Evolutionary conservation across 2,113 vertebrate species (phyloP), one percentile per base, ranked within the genome.

Genomic region (Casuarius casuarius): DNA sequence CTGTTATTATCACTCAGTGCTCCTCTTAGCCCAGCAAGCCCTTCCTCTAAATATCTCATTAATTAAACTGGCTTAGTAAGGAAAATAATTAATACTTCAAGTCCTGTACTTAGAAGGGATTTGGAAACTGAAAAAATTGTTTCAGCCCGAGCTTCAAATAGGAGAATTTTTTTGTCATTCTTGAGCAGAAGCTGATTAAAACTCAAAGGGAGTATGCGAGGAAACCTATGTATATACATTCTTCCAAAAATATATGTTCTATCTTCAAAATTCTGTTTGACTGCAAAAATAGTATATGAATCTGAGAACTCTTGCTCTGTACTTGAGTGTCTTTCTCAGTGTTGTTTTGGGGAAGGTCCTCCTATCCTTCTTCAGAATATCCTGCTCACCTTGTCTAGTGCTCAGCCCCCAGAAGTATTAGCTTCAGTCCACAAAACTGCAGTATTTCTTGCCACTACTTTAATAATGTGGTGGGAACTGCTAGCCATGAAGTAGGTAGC

Each of bases 71-170:
- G 81, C 80, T 94, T 95, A 94, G 95, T 63, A 67, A 59, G 76
- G 94, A 44, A 94, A 96, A 96, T 96, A 93, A 94, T 94, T 97
- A 96, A 95, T 97, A 76, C 78, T 90, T 65, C 94, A 91, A 94
- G 90, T 93, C 82, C 79, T 94, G 44, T 94, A 67, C 91, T 94
- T 95, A 90, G 87, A 75, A 85, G 70, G 89, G 92, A 86, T 96
- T 97, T 94, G 85, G 88, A 79, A 93, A 68, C 62, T 84, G 58
- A 77, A 94, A 93, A 97, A 94, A 83, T 29, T 44, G 38, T 44
- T 94, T 91, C 88, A 40, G 38, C 89, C 91, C 85, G 70, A 92
- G 59, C 62, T 77, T 81, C 62, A 82, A 65, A 76, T 86, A 78
- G 5, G 8, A 48, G 46, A 29, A 33, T 67, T 84, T 84, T 82